Percentiles rank a stretch among this genome's conserved stretches.
Evolutionary conservation across 2,888 invertebrate species (phyloP).

Genomic region (Clostera curtula): DNA sequence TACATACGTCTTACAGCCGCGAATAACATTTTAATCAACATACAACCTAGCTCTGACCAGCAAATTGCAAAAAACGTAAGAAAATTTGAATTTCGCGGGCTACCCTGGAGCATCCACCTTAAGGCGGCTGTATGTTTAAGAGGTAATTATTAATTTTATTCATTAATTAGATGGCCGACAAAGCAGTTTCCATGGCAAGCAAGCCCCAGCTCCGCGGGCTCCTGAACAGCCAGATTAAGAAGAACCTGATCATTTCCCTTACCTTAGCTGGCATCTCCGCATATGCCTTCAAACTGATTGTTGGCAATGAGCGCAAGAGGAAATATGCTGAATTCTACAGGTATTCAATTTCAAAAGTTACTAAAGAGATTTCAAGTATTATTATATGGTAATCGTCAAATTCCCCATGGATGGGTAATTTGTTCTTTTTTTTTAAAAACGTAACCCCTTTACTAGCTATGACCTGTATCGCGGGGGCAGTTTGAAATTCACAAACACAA

Average conservation of each 20-base stretch:
- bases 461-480: too few relatives aligned
- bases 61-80: not conserved
- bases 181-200: conserved; percentile 46
- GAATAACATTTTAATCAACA: too few relatives aligned
- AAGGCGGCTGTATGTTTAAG: conserved; percentile 2
- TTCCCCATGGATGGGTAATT: too few relatives aligned
- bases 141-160: not conserved
- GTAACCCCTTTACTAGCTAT: too few relatives aligned
- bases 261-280: conserved; percentile 60
- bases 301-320: conserved; percentile 77
- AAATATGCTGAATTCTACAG: conserved; percentile 88
- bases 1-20: too few relatives aligned
- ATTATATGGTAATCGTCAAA: too few relatives aligned
- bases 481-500: too few relatives aligned
- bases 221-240: conserved; percentile 78
- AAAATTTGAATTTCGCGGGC: too few relatives aligned
- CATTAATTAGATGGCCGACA: conserved; percentile 56
- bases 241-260: conserved; percentile 74
- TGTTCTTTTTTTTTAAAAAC: too few relatives aligned
- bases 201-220: conserved; percentile 83
- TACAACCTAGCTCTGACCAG: not conserved
- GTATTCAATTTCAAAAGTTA: conserved; percentile 52
- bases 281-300: conserved; percentile 67
- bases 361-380: too few relatives aligned
- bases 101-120: too few relatives aligned